Percentiles rank a stretch among this genome's conserved stretches.
These are phyloP conservation scores for Dolichoris vasculosae DNA, from an alignment of 1,140 invertebrate species.

Conservation along the genomic window DNA sequence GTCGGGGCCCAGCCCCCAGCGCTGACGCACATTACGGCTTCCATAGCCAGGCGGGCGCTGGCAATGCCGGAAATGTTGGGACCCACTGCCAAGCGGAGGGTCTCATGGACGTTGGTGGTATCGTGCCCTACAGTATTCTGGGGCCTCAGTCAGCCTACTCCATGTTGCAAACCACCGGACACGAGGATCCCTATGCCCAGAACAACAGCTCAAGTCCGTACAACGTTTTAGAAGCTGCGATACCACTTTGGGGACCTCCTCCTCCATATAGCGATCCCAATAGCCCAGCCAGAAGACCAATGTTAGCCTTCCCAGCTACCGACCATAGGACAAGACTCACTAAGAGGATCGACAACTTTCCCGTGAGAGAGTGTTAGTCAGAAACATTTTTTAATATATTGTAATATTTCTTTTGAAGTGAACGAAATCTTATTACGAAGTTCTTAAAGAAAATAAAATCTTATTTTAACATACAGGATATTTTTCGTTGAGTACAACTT, in stretches of 20 bases:
- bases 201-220: constrained; percentile 64
- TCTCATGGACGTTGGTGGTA: not conserved
- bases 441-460: not conserved
- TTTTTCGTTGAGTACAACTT: too few species aligned
- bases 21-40: constrained; percentile 82
- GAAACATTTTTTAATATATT: not conserved
- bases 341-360: constrained; percentile 69
- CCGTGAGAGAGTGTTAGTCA: constrained; percentile 65
- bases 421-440: not conserved
- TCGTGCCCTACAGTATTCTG: constrained; percentile 64
- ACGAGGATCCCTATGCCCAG: constrained; percentile 45
- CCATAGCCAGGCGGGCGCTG: constrained; percentile 68
- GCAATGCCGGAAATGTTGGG: constrained; percentile 57
- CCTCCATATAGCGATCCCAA: constrained; percentile 85
- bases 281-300: constrained; percentile 76
- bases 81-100: constrained; percentile 55
- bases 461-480: not conserved
- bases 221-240: constrained; percentile 75
- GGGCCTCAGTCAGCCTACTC: constrained; percentile 70
- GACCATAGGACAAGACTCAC: constrained; percentile 65
- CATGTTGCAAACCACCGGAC: constrained; percentile 63
- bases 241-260: constrained; percentile 82
- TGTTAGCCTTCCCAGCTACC: constrained; percentile 58
- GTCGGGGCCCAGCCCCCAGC: constrained; percentile 73
- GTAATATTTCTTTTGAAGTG: not conserved